These are phyloP conservation scores for Sycophaga agraensis DNA, from an alignment of 1,140 invertebrate genomes.

Conservation along the genomic window DNA sequence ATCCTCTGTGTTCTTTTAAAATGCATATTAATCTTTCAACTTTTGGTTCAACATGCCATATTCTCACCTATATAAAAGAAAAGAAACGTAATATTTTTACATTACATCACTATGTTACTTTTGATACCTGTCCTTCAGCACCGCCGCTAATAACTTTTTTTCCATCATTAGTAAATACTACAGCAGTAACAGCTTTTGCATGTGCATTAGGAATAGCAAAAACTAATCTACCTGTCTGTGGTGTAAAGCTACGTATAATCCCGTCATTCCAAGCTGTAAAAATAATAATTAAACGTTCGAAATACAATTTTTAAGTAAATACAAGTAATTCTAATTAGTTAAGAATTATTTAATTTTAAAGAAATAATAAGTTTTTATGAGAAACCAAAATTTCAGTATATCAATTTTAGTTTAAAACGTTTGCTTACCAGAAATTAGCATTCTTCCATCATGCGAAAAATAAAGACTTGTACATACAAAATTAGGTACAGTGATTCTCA, in stretches of 20 bases:
- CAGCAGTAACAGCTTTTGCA: constrained; percentile 79
- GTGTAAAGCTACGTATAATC: constrained; percentile 80
- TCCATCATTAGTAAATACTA: constrained; percentile 73
- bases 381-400: neutral
- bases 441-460: constrained; percentile 77
- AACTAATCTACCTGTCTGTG: constrained; percentile 75
- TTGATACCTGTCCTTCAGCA: constrained; percentile 76
- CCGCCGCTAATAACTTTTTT: constrained; percentile 80
- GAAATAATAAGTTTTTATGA: constrained; percentile 1
- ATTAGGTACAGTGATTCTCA: constrained; percentile 82
- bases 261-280: constrained; percentile 81
- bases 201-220: constrained; percentile 84
- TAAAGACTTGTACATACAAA: constrained; percentile 78
- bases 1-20: constrained; percentile 87
- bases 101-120: neutral
- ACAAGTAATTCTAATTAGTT: too few relatives aligned
- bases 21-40: constrained; percentile 67
- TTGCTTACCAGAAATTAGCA: constrained; percentile 69
- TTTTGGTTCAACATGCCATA: constrained; percentile 71
- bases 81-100: neutral
- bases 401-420: neutral
- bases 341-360: neutral
- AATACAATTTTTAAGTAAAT: too few relatives aligned
- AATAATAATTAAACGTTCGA: neutral
- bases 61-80: constrained; percentile 64